Evolutionary conservation across 2,888 invertebrate species (phyloP), one percentile per base, ranked within the genome.

Genomic region (Loripinus fragilis): DNA sequence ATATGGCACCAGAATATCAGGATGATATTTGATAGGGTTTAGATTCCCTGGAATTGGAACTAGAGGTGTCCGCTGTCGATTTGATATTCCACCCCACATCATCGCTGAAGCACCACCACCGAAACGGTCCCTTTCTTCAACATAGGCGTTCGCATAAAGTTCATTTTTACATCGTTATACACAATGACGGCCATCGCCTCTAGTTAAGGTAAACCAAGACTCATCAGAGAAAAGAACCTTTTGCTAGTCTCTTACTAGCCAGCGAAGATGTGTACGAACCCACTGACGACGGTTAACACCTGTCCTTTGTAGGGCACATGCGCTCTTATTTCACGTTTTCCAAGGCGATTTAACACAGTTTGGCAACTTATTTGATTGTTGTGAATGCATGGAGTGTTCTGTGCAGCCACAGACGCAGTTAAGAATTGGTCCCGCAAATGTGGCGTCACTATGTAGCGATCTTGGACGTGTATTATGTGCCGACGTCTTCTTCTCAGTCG

Each of bases 91-190:
- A n/a, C n/a, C n/a, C n/a, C n/a, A n/a, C n/a, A n/a, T n/a, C n/a
- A n/a, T n/a, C n/a, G n/a, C 41, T 41, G 48, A 48, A 15, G 48
- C 48, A 55, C 55, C 55, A 28, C 55, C 55, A 25, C 55, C 55
- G 28, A 28, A 55, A 55, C 55, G 55, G 28, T 55, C 55, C 8
- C 30, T 25, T 28, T 28, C 8, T 17, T 28, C 28, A 10, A 28
- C 55, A 55, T 28, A 55, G 17, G 25, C 30, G 25, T 55, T 28
- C 7, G 28, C 28, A 20, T 28, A 55, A 8, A 25, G 25, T 28
- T 55, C 55, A 28, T 28, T 28, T 28, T 12, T 10, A 28, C 55
- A 8, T 28, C 55, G 28, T 12, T 28, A 55, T 7, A 55, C 55
- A 25, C 55, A 8, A 55, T 25, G 28, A 28, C 55, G 55, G 23